These are phyloP conservation scores for Sebastes oblongus DNA, from an alignment of 2,797 vertebrate genomes.

Conservation along the genomic window DNA sequence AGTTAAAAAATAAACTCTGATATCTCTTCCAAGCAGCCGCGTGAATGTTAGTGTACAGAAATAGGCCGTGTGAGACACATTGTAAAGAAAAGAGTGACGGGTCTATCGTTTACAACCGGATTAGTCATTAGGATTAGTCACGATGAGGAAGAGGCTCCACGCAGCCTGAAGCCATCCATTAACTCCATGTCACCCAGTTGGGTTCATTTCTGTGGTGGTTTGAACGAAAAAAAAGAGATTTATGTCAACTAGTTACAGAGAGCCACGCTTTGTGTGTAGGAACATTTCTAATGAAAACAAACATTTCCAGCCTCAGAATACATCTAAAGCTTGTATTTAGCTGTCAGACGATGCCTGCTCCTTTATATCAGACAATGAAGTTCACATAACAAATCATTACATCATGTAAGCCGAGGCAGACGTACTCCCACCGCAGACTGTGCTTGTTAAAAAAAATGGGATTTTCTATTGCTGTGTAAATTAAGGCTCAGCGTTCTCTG, in stretches of 20 bases:
- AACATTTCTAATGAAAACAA: conserved; percentile 20
- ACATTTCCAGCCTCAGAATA: neutral
- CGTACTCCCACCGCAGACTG: neutral
- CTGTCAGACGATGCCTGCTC: neutral
- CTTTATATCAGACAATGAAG: conserved; percentile 10
- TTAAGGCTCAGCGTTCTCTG: conserved; percentile 26
- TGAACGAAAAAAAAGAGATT: conserved; percentile 2
- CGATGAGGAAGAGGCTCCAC: conserved; percentile 48
- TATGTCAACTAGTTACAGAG: conserved; percentile 19
- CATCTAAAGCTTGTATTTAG: neutral
- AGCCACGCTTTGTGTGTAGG: neutral
- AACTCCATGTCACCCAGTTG: conserved; percentile 44
- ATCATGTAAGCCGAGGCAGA: conserved; percentile 18
- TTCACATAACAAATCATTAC: conserved; percentile 27
- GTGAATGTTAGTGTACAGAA: conserved; percentile 43
- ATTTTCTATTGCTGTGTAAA: conserved; percentile 31
- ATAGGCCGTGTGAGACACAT: conserved; percentile 33
- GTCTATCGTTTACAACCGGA: conserved; percentile 69
- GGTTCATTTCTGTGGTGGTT: conserved; percentile 30
- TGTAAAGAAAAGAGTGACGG: conserved; percentile 47
- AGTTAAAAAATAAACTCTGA: conserved; percentile 7
- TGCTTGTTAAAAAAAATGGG: neutral
- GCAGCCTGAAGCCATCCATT: conserved; percentile 54
- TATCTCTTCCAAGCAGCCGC: conserved; percentile 56
- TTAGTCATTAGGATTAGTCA: conserved; percentile 76